phyloP scores from a whole-genome alignment of 2,888 invertebrate genomes.

The Seira musarum region DNA sequence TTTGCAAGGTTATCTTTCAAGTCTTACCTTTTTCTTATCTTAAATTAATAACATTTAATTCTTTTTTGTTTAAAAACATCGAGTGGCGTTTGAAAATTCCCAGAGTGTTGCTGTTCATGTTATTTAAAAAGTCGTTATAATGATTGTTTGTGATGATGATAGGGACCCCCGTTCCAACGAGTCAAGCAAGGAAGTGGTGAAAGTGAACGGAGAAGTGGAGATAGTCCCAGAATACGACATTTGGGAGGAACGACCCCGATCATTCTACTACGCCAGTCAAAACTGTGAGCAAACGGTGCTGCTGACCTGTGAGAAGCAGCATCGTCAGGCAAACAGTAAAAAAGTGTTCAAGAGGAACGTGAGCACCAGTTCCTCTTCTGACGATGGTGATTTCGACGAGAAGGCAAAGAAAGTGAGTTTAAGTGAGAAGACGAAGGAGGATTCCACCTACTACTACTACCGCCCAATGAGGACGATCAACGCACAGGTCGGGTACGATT shows the following conservation, averaged over 20 bases:
- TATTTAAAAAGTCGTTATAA: too few relatives aligned
- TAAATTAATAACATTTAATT: neutral
- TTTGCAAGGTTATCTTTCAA: neutral
- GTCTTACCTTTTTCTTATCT: too few relatives aligned
- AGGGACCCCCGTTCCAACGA: neutral
- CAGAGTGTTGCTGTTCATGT: too few relatives aligned
- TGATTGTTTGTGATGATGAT: too few relatives aligned
- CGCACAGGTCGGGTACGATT: neutral
- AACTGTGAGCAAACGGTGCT: slow-evolving; percentile 24
- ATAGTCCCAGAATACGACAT: slow-evolving; percentile 28
- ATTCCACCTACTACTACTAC: too few relatives aligned
- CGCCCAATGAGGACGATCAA: neutral
- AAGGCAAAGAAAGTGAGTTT: too few relatives aligned
- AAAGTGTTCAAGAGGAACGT: too few relatives aligned
- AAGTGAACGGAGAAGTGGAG: neutral
- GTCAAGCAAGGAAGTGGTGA: neutral
- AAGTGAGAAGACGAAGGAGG: too few relatives aligned
- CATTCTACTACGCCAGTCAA: slow-evolving; percentile 18
- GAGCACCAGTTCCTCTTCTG: too few relatives aligned
- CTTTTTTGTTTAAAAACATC: neutral
- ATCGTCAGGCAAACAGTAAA: too few relatives aligned
- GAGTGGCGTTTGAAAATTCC: too few relatives aligned
- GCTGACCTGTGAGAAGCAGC: slow-evolving; percentile 21
- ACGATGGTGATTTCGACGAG: too few relatives aligned
- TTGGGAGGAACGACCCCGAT: slow-evolving; percentile 11